A percentile compares a stretch with the other conserved stretches of the same genome.
These are phyloP conservation scores for Chaitophorus viminalis DNA, from an alignment of 2,888 invertebrate species.

Conservation along the genomic window DNA sequence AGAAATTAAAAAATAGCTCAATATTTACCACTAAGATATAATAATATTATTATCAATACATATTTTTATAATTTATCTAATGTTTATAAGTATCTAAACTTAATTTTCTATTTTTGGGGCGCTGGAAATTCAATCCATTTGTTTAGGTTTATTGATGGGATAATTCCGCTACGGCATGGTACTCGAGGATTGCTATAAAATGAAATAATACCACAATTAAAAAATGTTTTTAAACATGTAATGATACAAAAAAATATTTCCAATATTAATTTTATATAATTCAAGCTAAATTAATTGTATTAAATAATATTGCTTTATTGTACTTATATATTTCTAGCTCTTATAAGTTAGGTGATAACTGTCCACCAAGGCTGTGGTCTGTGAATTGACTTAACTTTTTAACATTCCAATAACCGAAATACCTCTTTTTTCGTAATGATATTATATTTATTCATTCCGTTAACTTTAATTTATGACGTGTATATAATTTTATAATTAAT, in stretches of 20 bases:
- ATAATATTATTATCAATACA: not conserved
- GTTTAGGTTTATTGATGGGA: slow-evolving; percentile 86
- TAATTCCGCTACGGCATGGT: slow-evolving; percentile 87
- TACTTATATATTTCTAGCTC: no score
- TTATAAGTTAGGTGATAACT: no score
- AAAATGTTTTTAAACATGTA: not conserved
- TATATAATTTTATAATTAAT: no score
- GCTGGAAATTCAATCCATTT: slow-evolving; percentile 84
- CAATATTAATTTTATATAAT: no score
- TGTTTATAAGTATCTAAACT: not conserved
- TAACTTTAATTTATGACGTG: no score
- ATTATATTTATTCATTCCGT: no score
- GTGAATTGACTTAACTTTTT: no score
- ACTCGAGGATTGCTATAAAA: slow-evolving; percentile 81
- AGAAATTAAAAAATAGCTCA: not conserved
- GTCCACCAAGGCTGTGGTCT: no score
- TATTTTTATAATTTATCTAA: not conserved
- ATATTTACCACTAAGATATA: not conserved
- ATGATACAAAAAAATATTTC: not conserved
- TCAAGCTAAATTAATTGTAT: no score
- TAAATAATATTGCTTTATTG: no score
- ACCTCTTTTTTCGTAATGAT: no score
- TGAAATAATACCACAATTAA: not conserved
- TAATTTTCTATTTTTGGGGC: not conserved
- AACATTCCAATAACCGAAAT: no score